Conservation (phyloP, 2,113 vertebrate genomes). For the Phalacrocorax brasilianus region DNA sequence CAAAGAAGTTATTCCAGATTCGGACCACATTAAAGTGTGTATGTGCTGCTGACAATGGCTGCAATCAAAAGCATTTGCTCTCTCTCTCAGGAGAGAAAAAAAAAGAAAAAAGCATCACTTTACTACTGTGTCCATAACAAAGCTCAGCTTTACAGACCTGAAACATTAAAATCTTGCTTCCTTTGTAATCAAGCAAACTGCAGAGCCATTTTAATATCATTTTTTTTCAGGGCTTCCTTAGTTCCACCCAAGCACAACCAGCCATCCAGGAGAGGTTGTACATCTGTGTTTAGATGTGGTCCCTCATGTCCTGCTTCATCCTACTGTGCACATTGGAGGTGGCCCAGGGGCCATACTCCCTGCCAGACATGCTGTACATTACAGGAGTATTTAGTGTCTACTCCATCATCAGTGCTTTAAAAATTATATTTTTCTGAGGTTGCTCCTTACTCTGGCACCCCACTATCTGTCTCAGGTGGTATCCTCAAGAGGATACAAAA, state of each 20-base stretch:
- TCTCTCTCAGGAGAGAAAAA: background rate
- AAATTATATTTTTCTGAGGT: background rate
- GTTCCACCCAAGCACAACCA: background rate
- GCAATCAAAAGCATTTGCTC: background rate
- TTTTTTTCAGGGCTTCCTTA: background rate
- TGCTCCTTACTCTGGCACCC: background rate
- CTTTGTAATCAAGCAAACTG: background rate
- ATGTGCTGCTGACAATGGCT: background rate
- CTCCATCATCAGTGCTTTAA: background rate
- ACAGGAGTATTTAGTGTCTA: background rate
- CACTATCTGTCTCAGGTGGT: background rate
- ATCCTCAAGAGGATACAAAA: background rate
- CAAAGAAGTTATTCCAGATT: background rate
- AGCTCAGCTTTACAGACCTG: background rate
- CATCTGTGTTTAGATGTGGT: background rate
- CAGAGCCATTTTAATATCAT: background rate
- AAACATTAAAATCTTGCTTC: background rate
- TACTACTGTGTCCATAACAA: background rate
- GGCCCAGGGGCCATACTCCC: background rate
- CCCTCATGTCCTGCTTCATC: background rate
- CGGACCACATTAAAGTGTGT: background rate
- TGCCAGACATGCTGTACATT: background rate
- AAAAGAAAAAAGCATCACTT: background rate
- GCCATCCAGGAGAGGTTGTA: background rate
- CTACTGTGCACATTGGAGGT: rapidly evolving